Evolutionary conservation across 2,113 vertebrate genomes (phyloP), one percentile per base, ranked within the genome.

Genomic region (Centropus bengalensis): DNA sequence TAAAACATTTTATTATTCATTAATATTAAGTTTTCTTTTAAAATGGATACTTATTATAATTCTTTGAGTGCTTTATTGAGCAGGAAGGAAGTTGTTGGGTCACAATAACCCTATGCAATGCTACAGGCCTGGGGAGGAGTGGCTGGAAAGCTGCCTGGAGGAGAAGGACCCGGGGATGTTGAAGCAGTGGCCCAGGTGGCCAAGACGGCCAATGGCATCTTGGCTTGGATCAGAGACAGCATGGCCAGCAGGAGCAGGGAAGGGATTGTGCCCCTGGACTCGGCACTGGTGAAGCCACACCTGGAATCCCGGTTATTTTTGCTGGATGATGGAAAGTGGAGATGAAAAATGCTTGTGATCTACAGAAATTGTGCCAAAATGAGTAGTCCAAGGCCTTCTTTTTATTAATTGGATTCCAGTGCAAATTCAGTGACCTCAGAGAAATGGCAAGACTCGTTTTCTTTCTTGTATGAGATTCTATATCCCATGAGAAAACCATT

Each of bases 1-100:
- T 36, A 36, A 36, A 36, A 36, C 36, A 36, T 36, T 36, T 84
- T 91, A 94, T 96, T 96, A 89, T 87, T 96, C 93, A 96, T 96
- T 94, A 79, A 45, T 5, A 15, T 74, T 84, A 95, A 66, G 30
- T 91, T 85, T 62, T 85, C 75, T 76, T 54, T 81, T 64, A 19
- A 75, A 87, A 76, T 73, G 68, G 88, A 58, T 63, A 56, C 26
- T 51, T 93, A 68, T 89, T 94, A 70, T 88, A 58, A 92, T 96
- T 91, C 77, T 40, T 51, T 36, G 42, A 63, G 16, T 1, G 0
- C 86, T 92, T 92, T 88, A 36, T 74, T 58, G 86, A 73, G 73
- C 64, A 93, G 86, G 80, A 92, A 62, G 76, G 71, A 83, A 90
- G 47, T 20, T 49, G 47, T 49, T 49, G 47, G 47, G 21, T 49